Evolutionary conservation across 2,888 invertebrate genomes (phyloP), one percentile per base, ranked within the genome.

Genomic region (Pherbina coryleti): DNA sequence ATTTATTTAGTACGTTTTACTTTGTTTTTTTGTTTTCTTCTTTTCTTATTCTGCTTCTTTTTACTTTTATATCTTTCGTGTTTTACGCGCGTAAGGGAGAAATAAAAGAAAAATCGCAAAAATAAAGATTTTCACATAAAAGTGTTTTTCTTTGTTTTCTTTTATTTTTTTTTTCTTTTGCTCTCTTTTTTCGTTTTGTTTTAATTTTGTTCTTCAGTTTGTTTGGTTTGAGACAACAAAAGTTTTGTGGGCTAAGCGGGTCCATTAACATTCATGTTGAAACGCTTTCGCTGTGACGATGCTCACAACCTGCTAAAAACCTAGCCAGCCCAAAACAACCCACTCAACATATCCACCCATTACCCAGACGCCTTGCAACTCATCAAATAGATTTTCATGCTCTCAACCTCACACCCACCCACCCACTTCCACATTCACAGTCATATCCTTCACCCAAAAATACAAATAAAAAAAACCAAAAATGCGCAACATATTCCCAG

Each of bases 401-500:
- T 25, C 51, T 25, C 53, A 51, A 22, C 3, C 28, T 51, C 37
- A 34, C 44, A 19, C 5, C 19, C 34, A 19, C 28, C 17, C 64
- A 31, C 34, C 17, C 64, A n/a, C 44, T 9, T 17, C 49, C 53
- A 22, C 69, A 3, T 28, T 22, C 4, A 9, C 25, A 1, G 8
- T 5, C 31, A 19, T 8, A 3, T 11, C 28, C 49, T 49, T 14
- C 49, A 7, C 19, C 25, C 77, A n/a, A 37, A 8, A 19, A 19
- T 34, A 37, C n/a, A n/a, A 62, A 28, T 8, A 37, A 37, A 55
- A 55, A 60, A 22, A 60, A 60, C 80, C 81, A 79, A 75, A 85
- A 85, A 86, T 86, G 86, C 86, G 85, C 85, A 86, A 86, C 85
- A 86, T 86, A 86, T 85, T 86, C 84, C 79, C 79, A 81, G 37